A percentile compares a stretch with the other conserved stretches of the same genome.
phyloP scores from a whole-genome alignment of 2,888 invertebrate genomes.

The Lithophane semibrunnea region DNA sequence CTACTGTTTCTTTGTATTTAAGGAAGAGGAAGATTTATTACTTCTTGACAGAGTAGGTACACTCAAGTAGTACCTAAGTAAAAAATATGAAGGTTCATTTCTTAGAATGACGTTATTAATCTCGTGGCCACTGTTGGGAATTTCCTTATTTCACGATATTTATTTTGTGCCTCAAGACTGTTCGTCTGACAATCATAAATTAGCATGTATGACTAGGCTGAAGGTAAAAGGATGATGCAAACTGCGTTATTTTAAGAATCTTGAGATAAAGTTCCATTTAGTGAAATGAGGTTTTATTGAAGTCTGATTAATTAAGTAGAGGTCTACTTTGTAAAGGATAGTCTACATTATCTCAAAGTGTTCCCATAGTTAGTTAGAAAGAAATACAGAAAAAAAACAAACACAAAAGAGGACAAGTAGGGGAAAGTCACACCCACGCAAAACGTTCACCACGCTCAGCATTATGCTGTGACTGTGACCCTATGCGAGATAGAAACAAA shows the following conservation, averaged over 20 bases:
- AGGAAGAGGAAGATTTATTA: constrained; percentile 22
- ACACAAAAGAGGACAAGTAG: too few species aligned
- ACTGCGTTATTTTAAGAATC: neutral
- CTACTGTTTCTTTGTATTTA: neutral
- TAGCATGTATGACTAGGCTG: constrained; percentile 52
- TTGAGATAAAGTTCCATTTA: constrained; percentile 16
- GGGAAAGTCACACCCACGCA: too few species aligned
- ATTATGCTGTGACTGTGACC: too few species aligned
- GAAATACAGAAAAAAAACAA: too few species aligned
- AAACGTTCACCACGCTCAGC: too few species aligned
- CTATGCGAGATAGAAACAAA: neutral
- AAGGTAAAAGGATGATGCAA: constrained; percentile 52
- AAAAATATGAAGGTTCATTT: constrained; percentile 46
- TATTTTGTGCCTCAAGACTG: constrained; percentile 46
- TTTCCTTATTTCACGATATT: constrained; percentile 59
- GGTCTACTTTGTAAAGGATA: too few species aligned
- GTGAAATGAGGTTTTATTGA: constrained; percentile 18
- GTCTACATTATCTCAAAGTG: neutral
- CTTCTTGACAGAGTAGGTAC: constrained; percentile 11
- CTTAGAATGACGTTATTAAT: constrained; percentile 43
- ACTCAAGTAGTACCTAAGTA: neutral
- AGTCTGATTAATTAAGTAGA: too few species aligned
- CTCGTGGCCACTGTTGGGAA: constrained; percentile 42
- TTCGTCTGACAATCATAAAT: constrained; percentile 46
- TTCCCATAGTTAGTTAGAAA: neutral